Percentiles rank a stretch among this genome's conserved stretches.
These are phyloP conservation scores for Pholis gunnellus DNA, from an alignment of 2,113 vertebrate genomes.

Conservation along the genomic window DNA sequence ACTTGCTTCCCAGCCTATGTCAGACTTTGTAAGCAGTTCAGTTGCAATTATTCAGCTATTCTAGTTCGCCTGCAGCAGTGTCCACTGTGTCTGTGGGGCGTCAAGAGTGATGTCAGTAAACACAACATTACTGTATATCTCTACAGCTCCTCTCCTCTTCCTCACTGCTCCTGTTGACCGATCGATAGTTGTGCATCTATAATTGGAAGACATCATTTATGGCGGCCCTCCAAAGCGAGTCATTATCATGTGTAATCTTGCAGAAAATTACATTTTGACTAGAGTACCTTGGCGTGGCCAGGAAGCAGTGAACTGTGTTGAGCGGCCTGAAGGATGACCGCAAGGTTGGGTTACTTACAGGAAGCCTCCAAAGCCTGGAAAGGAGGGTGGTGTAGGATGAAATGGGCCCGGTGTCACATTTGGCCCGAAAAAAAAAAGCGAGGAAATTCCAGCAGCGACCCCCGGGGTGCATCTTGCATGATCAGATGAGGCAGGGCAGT, in stretches of 20 bases:
- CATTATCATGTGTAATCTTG: conserved; percentile 86
- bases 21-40: conserved; percentile 61
- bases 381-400: conserved; percentile 11
- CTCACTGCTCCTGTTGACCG: conserved; percentile 72
- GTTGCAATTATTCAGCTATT: conserved; percentile 29
- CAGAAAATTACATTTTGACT: conserved; percentile 81
- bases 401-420: conserved; percentile 17
- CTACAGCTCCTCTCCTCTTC: neutral
- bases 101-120: conserved; percentile 45
- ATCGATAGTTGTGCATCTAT: conserved; percentile 87
- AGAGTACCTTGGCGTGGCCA: conserved; percentile 59
- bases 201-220: conserved; percentile 84
- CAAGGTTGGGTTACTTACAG: conserved; percentile 37
- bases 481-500: conserved; percentile 38
- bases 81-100: conserved; percentile 17
- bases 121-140: conserved; percentile 52
- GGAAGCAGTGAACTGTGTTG: conserved; percentile 53
- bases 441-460: conserved; percentile 7
- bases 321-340: conserved; percentile 43
- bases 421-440: neutral
- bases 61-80: conserved; percentile 28
- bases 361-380: neutral
- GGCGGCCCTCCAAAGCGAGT: conserved; percentile 81
- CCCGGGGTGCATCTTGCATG: conserved; percentile 13
- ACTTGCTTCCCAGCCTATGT: conserved; percentile 31